Percentiles rank a stretch among this genome's conserved stretches.
phyloP scores from a whole-genome alignment of 2,797 vertebrate species.

The Odontamblyopus lacepedii region DNA sequence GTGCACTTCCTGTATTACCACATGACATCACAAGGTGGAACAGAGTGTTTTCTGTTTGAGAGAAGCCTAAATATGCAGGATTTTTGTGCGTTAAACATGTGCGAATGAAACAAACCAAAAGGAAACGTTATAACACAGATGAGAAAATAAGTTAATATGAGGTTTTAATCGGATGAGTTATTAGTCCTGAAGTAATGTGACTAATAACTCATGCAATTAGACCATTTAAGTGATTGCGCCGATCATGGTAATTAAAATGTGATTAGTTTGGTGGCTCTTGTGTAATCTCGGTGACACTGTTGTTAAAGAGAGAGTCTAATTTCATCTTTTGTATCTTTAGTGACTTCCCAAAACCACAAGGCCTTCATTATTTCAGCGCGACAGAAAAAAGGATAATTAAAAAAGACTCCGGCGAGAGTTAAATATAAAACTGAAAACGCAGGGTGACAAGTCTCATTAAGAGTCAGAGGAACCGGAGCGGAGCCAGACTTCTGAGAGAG shows the following conservation, averaged over 20 bases:
- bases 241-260: background rate
- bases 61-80: no score
- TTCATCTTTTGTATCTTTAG: constrained; percentile 1
- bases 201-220: background rate
- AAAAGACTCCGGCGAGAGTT: constrained; percentile 38
- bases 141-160: no score
- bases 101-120: no score
- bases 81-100: no score
- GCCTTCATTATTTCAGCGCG: constrained; percentile 41
- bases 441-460: constrained; percentile 49
- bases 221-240: background rate
- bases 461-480: background rate
- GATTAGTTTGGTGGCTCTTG: background rate
- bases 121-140: no score
- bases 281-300: background rate
- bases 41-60: no score
- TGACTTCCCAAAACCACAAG: constrained; percentile 33
- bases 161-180: no score
- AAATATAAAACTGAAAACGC: constrained; percentile 29
- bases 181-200: background rate
- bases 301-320: background rate
- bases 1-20: no score
- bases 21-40: no score
- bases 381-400: constrained; percentile 47
- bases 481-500: background rate